Evolutionary conservation across 2,888 invertebrate genomes (phyloP).

Genomic region (Dorcus parallelipipedus): DNA sequence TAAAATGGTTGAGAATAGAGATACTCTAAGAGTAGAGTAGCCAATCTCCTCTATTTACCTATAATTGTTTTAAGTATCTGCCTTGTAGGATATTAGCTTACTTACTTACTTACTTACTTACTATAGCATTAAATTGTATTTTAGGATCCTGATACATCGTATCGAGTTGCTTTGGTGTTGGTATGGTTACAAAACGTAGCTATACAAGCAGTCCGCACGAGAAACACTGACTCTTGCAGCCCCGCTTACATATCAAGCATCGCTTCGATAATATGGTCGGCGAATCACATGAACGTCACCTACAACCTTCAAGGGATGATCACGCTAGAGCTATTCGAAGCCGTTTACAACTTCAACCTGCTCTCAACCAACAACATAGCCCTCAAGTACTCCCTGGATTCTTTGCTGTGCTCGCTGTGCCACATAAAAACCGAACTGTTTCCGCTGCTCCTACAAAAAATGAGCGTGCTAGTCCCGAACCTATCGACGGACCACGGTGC

Average conservation of each 20-base stretch:
- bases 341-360: conserved; percentile 74
- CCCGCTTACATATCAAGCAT: conserved; percentile 71
- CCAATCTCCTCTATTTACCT: too few species aligned
- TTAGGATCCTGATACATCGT: conserved; percentile 56
- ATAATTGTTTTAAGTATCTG: too few species aligned
- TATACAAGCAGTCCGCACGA: conserved; percentile 43
- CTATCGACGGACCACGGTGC: conserved; percentile 52
- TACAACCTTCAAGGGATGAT: conserved; percentile 66
- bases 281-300: conserved; percentile 60
- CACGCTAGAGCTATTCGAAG: conserved; percentile 72
- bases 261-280: conserved; percentile 77
- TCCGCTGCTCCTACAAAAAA: conserved; percentile 66
- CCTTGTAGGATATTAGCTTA: too few species aligned
- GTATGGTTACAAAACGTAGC: conserved; percentile 69
- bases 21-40: too few species aligned
- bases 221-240: conserved; percentile 44
- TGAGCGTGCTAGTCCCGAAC: conserved; percentile 61
- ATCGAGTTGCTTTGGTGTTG: conserved; percentile 64
- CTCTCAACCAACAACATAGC: conserved; percentile 67
- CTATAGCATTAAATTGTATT: neutral
- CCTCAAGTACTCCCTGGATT: conserved; percentile 81
- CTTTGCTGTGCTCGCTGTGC: conserved; percentile 81
- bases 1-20: too few species aligned
- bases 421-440: conserved; percentile 78
- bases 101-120: too few species aligned